A percentile compares a stretch with the other conserved stretches of the same genome.
phyloP scores from a whole-genome alignment of 2,888 invertebrate species.

The Leptinotarsa juncta region DNA sequence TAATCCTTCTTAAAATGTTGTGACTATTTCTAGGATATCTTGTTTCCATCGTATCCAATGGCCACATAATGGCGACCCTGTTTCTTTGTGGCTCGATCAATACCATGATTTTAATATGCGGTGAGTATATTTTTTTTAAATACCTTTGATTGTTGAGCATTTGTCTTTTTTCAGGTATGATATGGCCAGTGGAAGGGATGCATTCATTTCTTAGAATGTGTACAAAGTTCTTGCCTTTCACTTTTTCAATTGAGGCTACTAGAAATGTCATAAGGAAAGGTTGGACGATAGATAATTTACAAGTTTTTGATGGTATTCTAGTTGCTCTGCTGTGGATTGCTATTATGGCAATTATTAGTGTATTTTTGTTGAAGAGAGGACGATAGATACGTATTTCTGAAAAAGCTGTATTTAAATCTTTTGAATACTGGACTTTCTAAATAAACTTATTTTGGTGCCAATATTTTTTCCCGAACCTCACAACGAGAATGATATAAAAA shows the following conservation, averaged over 20 bases:
- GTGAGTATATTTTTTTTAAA: conserved; percentile 28
- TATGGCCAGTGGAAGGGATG: conserved; percentile 80
- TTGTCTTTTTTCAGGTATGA: conserved; percentile 66
- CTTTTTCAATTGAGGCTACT: conserved; percentile 81
- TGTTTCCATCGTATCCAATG: conserved; percentile 82
- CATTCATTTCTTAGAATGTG: conserved; percentile 62
- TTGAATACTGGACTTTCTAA: no score
- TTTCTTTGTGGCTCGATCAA: conserved; percentile 91
- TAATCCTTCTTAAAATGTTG: no score
- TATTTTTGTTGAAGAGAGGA: conserved; percentile 55
- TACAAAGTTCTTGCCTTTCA: conserved; percentile 73
- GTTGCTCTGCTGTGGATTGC: conserved; percentile 73
- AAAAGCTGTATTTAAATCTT: not conserved
- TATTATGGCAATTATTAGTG: conserved; percentile 53
- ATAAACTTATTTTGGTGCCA: no score
- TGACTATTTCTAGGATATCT: conserved; percentile 73
- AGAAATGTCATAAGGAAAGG: conserved; percentile 83
- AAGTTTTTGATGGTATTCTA: conserved; percentile 81
- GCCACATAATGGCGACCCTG: conserved; percentile 85
- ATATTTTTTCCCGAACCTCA: no score
- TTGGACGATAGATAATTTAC: conserved; percentile 73
- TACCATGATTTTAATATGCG: conserved; percentile 74
- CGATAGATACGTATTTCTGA: conserved; percentile 32
- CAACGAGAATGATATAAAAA: no score
- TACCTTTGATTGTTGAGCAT: no score